A percentile compares a stretch with the other conserved stretches of the same genome.
Evolutionary conservation across 92 coral and sea anemone species (phyloP).

Genomic region (Porites cylindrica): DNA sequence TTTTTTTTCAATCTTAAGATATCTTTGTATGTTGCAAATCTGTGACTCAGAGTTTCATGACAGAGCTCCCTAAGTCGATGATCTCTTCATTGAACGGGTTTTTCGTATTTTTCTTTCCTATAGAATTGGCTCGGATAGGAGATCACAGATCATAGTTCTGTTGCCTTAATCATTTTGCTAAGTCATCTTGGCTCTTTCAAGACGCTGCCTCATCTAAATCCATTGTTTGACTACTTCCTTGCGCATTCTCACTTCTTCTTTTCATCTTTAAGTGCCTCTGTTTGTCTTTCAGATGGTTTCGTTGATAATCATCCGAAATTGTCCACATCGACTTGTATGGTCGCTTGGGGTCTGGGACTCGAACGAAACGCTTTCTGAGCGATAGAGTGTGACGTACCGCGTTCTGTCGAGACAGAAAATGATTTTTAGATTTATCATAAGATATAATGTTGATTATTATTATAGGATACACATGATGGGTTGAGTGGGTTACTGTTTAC

Average conservation of each 20-base stretch:
- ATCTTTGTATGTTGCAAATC: too few species aligned
- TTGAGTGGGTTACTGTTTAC: too few species aligned
- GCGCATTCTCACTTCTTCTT: not conserved
- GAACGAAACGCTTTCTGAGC: conserved; percentile 76
- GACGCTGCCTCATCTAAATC: conserved; percentile 7
- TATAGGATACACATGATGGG: too few species aligned
- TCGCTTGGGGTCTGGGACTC: conserved; percentile 70
- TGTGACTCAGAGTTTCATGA: too few species aligned
- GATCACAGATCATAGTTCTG: too few species aligned
- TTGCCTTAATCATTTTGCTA: not conserved
- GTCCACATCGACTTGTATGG: conserved; percentile 90
- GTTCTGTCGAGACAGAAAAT: conserved; percentile 59
- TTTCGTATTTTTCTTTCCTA: too few species aligned
- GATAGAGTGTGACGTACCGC: conserved; percentile 90
- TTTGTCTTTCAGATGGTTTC: conserved; percentile 35
- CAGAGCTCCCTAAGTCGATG: too few species aligned
- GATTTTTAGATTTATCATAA: not conserved
- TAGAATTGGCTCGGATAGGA: too few species aligned
- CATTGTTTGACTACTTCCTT: conserved; percentile 2
- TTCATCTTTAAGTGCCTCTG: not conserved
- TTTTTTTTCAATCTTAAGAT: too few species aligned
- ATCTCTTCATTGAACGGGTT: too few species aligned
- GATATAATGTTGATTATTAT: too few species aligned
- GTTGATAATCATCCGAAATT: conserved; percentile 34
- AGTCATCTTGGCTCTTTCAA: not conserved